A percentile compares a stretch with the other conserved stretches of the same genome.
Evolutionary conservation across 2,113 vertebrate species (phyloP).

Genomic region (Tyto alba): DNA sequence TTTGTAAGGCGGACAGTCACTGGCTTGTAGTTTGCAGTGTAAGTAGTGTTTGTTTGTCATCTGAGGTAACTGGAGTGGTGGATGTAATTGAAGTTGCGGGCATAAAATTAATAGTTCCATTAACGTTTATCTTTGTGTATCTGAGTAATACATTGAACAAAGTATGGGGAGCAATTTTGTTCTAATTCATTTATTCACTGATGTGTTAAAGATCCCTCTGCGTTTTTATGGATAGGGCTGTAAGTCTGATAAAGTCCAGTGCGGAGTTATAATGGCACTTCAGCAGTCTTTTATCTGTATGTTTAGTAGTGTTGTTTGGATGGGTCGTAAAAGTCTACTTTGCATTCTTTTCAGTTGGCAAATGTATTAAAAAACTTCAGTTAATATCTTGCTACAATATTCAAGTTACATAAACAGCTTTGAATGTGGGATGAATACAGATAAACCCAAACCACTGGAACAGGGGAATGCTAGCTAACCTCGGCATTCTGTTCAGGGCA

Average conservation of each 20-base stretch:
- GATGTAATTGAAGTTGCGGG: neutral
- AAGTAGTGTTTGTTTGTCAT: neutral
- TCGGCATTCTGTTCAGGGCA: neutral
- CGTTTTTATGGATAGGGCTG: neutral
- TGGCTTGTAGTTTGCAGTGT: neutral
- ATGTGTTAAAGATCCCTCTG: neutral
- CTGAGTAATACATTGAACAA: neutral
- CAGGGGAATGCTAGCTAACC: neutral
- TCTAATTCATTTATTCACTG: neutral
- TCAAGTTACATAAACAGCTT: neutral
- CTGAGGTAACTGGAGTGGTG: neutral
- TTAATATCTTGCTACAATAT: neutral
- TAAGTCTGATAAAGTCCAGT: neutral
- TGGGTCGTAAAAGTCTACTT: neutral
- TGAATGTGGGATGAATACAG: neutral
- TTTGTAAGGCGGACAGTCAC: neutral
- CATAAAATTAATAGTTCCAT: neutral
- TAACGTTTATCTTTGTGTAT: neutral
- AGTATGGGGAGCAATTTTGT: neutral
- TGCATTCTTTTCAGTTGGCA: neutral
- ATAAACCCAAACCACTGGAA: neutral
- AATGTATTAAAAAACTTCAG: neutral
- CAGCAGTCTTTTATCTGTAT: neutral
- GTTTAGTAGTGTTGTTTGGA: neutral
- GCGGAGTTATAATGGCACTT: neutral